Base-by-base conservation (phyloP, 2,113 vertebrate genomes). In the Prunella himalayana region DNA sequence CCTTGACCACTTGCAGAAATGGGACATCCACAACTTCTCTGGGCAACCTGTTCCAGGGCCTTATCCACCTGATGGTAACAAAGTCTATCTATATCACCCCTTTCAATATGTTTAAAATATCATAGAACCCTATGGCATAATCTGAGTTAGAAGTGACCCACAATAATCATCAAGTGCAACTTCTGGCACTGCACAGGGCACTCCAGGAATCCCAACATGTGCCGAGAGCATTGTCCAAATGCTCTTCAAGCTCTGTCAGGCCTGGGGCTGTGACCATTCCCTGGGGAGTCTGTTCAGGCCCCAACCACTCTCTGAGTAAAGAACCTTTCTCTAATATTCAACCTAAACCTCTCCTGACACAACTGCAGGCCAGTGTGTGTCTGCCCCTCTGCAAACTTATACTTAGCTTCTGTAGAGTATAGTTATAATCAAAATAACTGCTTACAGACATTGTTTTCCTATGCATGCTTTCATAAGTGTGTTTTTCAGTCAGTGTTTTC, bases 171-270 rank as follows among this genome's bases (percentile, higher is more conserved):
- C 2, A 3, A 22, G 11, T 37, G 22, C 37, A 42, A 9, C 11
- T 42, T 30, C 51, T 76, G 61, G 17, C 31, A 5, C 37, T 0
- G 0, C 27, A 51, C 22, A 33, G 7, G 5, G 15, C 15, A 19
- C 63, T 9, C 37, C 37, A 68, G 35, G 37, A 59, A 33, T 33
- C 27, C 31, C 31, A 42, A 10, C 31, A 5, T 16, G 20, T 21
- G 31, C 35, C 13, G 9, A 16, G 44, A 35, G 21, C 6, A 0
- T 22, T 51, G 17, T 33, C 27, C 33, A 51, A 51, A 60, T 0
- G 0, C 17, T 31, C 31, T 18, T 35, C 0, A 1, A 59, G 11
- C 31, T 37, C 53, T 60, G 21, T 13, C 61, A 44, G 61, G 7
- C 25, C 35, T 49, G 37, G 44, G 15, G 35, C 7, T 51, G 31